A percentile compares a stretch with the other conserved stretches of the same genome.
These are phyloP conservation scores for Marcusenius ussheri DNA, from an alignment of 2,113 vertebrate species.

Conservation along the genomic window DNA sequence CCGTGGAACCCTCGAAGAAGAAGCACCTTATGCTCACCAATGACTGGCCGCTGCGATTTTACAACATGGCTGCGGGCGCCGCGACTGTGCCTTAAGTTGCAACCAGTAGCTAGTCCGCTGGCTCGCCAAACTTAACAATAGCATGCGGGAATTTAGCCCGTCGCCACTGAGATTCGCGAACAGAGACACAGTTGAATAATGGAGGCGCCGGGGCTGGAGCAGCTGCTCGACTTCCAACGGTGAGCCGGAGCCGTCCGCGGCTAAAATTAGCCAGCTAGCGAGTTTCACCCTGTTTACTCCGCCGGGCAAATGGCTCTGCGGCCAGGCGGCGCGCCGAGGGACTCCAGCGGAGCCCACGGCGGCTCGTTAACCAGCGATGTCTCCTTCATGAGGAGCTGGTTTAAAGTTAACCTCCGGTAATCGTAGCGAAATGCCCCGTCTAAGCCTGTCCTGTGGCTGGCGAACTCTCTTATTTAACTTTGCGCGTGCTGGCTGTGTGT, in stretches of 20 bases:
- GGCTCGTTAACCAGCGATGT: neutral
- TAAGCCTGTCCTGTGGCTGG: neutral
- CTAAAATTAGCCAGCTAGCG: neutral
- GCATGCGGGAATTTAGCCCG: conserved; percentile 11
- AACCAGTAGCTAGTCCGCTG: neutral
- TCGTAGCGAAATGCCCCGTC: neutral
- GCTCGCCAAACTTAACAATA: conserved; percentile 14
- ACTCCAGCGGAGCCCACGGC: neutral
- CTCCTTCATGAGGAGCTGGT: neutral
- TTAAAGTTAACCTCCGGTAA: neutral
- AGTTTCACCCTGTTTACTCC: neutral
- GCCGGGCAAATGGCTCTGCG: neutral
- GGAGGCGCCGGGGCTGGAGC: conserved; percentile 62
- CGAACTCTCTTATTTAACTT: neutral
- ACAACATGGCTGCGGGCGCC: conserved; percentile 16
- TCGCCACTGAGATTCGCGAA: neutral
- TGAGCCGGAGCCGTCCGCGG: conserved; percentile 36
- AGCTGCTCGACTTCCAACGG: conserved; percentile 72
- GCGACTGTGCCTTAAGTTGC: neutral
- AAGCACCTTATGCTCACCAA: neutral
- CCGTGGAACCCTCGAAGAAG: neutral
- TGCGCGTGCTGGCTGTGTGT: neutral
- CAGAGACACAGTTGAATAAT: conserved; percentile 36
- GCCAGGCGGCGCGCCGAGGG: neutral
- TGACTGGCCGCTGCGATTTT: neutral